Evolutionary conservation across 2,797 vertebrate species (phyloP).

Genomic region (Salmo trutta): DNA sequence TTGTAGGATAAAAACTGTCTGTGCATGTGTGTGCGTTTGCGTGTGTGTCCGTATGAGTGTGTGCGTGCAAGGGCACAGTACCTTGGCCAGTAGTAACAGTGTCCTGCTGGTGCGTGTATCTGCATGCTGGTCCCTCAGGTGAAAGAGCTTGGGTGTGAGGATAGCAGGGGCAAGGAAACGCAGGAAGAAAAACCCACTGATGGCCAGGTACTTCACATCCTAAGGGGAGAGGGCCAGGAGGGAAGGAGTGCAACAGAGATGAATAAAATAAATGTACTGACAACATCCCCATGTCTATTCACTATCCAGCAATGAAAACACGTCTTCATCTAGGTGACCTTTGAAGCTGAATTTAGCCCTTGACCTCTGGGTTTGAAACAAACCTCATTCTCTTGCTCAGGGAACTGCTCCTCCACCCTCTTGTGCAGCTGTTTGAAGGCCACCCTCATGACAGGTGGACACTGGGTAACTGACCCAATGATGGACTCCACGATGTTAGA

Average conservation of each 20-base stretch:
- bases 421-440: conserved; percentile 85
- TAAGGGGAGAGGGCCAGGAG: conserved; percentile 47
- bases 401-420: conserved; percentile 83
- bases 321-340: not conserved
- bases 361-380: conserved; percentile 28
- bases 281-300: not conserved
- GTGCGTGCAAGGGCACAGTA: conserved; percentile 43
- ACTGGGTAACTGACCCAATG: conserved; percentile 72
- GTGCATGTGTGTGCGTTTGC: not conserved
- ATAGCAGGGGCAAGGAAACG: conserved; percentile 88
- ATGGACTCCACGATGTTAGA: conserved; percentile 72
- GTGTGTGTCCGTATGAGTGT: not conserved
- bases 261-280: not conserved
- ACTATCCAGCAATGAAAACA: not conserved
- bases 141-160: conserved; percentile 89
- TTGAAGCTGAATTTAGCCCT: not conserved
- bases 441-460: conserved; percentile 82
- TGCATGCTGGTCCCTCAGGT: conserved; percentile 86
- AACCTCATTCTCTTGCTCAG: conserved; percentile 81
- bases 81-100: conserved; percentile 90
- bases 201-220: conserved; percentile 88
- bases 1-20: not conserved
- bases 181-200: conserved; percentile 91
- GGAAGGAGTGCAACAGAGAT: not conserved
- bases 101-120: conserved; percentile 86